phyloP scores from a whole-genome alignment of 2,888 invertebrate genomes.

The Endotricha flammealis region DNA sequence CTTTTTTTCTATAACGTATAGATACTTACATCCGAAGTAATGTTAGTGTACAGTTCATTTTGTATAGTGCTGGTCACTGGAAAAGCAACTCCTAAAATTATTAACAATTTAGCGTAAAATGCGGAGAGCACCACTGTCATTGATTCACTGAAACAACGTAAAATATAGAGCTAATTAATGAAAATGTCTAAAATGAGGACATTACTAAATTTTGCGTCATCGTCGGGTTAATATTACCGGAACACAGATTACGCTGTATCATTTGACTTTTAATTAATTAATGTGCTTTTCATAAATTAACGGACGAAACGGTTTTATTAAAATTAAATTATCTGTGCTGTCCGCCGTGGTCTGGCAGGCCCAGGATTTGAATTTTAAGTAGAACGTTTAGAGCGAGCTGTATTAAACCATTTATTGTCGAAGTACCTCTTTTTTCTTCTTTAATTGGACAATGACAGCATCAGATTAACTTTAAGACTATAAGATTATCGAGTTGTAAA shows the following conservation, averaged over 20 bases:
- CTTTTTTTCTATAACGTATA: too few relatives aligned
- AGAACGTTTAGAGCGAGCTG: too few relatives aligned
- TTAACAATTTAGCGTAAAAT: constrained; percentile 81
- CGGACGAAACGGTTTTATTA: background rate
- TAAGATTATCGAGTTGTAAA: too few relatives aligned
- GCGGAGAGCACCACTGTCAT: constrained; percentile 80
- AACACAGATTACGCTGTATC: constrained; percentile 5
- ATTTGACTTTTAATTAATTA: constrained; percentile 6
- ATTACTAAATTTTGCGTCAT: constrained; percentile 5
- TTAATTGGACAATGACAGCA: too few relatives aligned
- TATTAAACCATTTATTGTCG: too few relatives aligned
- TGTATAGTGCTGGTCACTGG: constrained; percentile 81
- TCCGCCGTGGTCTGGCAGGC: too few relatives aligned
- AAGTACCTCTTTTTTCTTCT: too few relatives aligned
- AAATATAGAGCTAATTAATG: constrained; percentile 38
- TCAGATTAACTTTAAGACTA: too few relatives aligned
- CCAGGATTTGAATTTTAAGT: too few relatives aligned
- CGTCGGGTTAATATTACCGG: constrained; percentile 5
- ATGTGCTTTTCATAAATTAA: background rate
- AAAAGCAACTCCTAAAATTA: constrained; percentile 81
- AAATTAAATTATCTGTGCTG: too few relatives aligned
- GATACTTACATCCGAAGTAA: constrained; percentile 63
- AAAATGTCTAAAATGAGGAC: constrained; percentile 22
- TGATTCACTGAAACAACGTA: constrained; percentile 74
- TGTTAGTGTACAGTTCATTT: constrained; percentile 66